Evolutionary conservation across 2,888 invertebrate genomes (phyloP).

Genomic region (Linnaemya tessellans): DNA sequence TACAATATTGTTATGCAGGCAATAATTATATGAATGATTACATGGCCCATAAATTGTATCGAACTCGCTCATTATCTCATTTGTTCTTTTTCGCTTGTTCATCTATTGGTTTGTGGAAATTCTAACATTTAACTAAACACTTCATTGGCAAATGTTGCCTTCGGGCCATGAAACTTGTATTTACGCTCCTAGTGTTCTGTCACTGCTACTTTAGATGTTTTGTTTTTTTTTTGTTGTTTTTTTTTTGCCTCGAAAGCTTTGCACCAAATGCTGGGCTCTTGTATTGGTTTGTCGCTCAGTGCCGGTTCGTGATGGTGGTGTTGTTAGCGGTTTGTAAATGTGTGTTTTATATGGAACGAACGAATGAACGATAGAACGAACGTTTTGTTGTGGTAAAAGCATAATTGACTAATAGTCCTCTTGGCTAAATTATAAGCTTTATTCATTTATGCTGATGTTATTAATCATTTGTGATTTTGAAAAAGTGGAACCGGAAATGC

Average conservation of each 20-base stretch:
- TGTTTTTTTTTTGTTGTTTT: constrained; percentile 8
- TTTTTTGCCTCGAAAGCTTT: constrained; percentile 5
- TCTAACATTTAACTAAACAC: constrained; percentile 12
- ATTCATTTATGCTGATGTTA: constrained; percentile 62
- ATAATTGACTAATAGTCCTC: constrained; percentile 70
- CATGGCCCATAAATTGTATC: constrained; percentile 58
- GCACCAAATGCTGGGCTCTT: neutral
- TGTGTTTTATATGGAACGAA: neutral
- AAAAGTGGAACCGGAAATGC: neutral
- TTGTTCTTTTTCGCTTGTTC: constrained; percentile 8
- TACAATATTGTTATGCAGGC: constrained; percentile 45
- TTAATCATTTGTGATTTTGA: constrained; percentile 55
- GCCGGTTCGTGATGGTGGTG: constrained; percentile 2
- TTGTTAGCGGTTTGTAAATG: constrained; percentile 4
- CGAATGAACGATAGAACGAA: neutral
- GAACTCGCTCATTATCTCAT: constrained; percentile 35
- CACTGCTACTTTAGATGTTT: neutral
- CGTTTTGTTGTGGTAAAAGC: constrained; percentile 36
- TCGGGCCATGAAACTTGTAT: constrained; percentile 12
- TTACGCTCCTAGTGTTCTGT: neutral
- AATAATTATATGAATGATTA: constrained; percentile 60
- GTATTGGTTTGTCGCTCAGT: constrained; percentile 34
- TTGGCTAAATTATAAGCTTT: constrained; percentile 64
- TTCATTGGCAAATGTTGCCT: constrained; percentile 49
- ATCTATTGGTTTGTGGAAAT: constrained; percentile 14